phyloP scores from a whole-genome alignment of 2,113 vertebrate genomes.

The rat (Rattus norvegicus) region DNA sequence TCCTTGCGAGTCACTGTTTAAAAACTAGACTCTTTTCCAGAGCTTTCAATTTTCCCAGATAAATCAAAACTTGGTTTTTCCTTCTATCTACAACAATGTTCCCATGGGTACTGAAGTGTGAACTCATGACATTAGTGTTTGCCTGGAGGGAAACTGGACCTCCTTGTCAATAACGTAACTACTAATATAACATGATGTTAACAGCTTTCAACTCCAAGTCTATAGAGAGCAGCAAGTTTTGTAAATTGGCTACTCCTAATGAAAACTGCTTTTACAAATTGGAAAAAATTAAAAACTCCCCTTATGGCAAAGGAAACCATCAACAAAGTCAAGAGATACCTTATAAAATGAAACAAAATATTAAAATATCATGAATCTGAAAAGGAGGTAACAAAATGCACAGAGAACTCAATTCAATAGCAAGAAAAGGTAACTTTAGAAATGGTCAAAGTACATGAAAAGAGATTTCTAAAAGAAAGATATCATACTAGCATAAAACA shows the following conservation, averaged over 20 bases:
- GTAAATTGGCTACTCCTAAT: neutral
- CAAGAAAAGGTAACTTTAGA: neutral
- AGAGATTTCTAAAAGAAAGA: neutral
- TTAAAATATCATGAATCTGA: neutral
- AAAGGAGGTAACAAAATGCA: neutral
- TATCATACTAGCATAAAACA: neutral
- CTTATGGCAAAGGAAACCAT: neutral
- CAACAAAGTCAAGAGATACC: neutral
- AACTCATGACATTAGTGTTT: neutral
- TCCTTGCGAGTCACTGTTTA: neutral
- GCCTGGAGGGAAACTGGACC: neutral
- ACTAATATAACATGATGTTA: neutral
- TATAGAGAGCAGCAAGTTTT: neutral
- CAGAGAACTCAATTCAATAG: neutral
- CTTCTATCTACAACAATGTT: neutral
- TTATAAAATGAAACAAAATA: neutral
- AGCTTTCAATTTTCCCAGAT: neutral
- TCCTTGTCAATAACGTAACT: neutral
- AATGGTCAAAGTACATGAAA: neutral
- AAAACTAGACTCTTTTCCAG: neutral
- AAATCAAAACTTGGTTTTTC: neutral
- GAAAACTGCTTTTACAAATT: constrained; percentile 4
- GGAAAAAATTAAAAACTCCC: neutral
- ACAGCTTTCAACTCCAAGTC: neutral
- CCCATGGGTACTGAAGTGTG: neutral